Percentiles rank a stretch among this genome's conserved stretches.
Conservation (phyloP, 2,888 invertebrate genomes). For the Empis livida region DNA sequence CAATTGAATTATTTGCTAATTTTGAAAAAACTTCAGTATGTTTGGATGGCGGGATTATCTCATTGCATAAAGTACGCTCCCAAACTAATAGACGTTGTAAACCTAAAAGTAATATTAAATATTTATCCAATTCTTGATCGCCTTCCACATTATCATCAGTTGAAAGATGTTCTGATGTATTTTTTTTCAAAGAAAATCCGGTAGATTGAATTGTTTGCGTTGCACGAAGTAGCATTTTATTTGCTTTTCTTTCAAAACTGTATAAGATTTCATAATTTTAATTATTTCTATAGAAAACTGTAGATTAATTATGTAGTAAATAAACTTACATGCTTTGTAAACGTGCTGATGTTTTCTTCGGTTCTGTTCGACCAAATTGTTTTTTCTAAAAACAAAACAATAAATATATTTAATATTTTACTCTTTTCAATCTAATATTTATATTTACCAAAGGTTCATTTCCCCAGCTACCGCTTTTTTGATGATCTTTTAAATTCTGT, state of each 20-base stretch:
- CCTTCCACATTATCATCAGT: constrained; percentile 39
- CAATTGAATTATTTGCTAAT: constrained; percentile 73
- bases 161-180: constrained; percentile 31
- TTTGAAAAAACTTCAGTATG: constrained; percentile 73
- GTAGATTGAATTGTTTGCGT: constrained; percentile 77
- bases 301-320: not conserved
- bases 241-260: constrained; percentile 68
- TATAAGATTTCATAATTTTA: constrained; percentile 7
- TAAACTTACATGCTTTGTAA: constrained; percentile 60
- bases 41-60: constrained; percentile 68
- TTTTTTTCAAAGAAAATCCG: constrained; percentile 55
- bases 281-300: not conserved
- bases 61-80: constrained; percentile 70
- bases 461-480: constrained; percentile 62
- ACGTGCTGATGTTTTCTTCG: constrained; percentile 65
- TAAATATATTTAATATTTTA: not conserved
- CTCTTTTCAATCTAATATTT: constrained; percentile 12
- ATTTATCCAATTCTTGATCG: constrained; percentile 74
- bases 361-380: constrained; percentile 54
- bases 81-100: constrained; percentile 75
- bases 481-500: constrained; percentile 64
- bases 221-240: constrained; percentile 68
- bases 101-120: constrained; percentile 68
- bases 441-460: constrained; percentile 53
- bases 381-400: constrained; percentile 22